phyloP scores from a whole-genome alignment of 2,113 vertebrate genomes.

The Nothoprocta perdicaria region DNA sequence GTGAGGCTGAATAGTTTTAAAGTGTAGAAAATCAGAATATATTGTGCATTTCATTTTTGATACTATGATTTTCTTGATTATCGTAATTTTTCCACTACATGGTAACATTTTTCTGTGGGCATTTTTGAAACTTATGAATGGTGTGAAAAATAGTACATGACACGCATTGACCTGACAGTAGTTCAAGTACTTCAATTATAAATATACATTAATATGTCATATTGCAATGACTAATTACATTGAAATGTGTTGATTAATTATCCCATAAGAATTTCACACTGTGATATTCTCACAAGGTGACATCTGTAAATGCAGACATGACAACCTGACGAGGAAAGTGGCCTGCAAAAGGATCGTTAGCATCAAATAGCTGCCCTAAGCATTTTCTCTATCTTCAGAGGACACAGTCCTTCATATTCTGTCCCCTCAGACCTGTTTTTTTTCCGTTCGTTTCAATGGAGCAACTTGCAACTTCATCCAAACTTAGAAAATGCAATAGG shows the following conservation, averaged over 20 bases:
- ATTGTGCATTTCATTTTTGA: neutral
- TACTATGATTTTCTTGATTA: neutral
- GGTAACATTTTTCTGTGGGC: neutral
- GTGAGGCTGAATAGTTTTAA: neutral
- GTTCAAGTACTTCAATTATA: slow-evolving; percentile 58
- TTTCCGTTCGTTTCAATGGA: neutral
- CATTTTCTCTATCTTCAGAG: neutral
- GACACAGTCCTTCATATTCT: neutral
- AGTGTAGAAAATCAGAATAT: neutral
- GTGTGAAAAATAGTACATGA: slow-evolving; percentile 21
- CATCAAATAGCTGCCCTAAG: neutral
- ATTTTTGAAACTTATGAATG: neutral
- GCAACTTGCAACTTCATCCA: neutral
- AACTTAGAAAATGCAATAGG: neutral
- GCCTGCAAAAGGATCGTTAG: neutral
- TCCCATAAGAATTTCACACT: neutral
- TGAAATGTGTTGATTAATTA: slow-evolving; percentile 47
- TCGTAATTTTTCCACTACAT: neutral
- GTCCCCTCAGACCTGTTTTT: neutral
- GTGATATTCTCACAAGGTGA: slow-evolving; percentile 38
- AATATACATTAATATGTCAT: slow-evolving; percentile 52
- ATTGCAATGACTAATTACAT: slow-evolving; percentile 40
- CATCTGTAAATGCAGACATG: slow-evolving; percentile 30
- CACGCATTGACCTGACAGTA: slow-evolving; percentile 26
- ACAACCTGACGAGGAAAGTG: neutral